phyloP scores from a whole-genome alignment of 1,140 invertebrate genomes.

The Leptinotarsa texana region DNA sequence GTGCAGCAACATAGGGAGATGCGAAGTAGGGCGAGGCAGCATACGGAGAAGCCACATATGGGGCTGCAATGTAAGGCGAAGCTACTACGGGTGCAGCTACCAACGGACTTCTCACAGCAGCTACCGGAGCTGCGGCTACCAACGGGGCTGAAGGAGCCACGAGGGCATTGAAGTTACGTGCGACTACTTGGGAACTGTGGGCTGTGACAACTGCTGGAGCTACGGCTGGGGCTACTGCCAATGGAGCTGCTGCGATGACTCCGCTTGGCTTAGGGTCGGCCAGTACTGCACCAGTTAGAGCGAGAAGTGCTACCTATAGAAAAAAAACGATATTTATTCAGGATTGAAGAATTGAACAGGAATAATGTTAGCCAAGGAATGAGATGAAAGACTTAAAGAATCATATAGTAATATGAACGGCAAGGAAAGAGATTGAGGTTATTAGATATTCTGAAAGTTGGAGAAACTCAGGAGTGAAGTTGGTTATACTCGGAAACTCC shows the following conservation, averaged over 20 bases:
- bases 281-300: neutral
- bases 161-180: slow-evolving; percentile 65
- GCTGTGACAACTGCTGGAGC: slow-evolving; percentile 65
- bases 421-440: no score
- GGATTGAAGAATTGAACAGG: no score
- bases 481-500: no score
- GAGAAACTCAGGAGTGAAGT: no score
- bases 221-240: slow-evolving; percentile 54
- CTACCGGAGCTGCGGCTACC: slow-evolving; percentile 6
- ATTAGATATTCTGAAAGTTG: no score
- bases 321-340: no score
- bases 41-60: neutral
- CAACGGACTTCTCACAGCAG: slow-evolving; percentile 1
- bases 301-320: neutral
- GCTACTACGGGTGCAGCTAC: neutral
- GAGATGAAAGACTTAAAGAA: no score
- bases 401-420: no score
- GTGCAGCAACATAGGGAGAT: neutral
- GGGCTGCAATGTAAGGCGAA: neutral
- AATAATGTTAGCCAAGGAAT: no score
- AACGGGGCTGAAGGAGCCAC: slow-evolving; percentile 51
- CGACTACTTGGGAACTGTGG: slow-evolving; percentile 66
- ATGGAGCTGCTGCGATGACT: slow-evolving; percentile 47
- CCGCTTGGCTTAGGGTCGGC: slow-evolving; percentile 2
- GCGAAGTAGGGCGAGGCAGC: neutral